phyloP scores from a whole-genome alignment of 2,797 vertebrate species.

The Melanotaenia pygmaea region DNA sequence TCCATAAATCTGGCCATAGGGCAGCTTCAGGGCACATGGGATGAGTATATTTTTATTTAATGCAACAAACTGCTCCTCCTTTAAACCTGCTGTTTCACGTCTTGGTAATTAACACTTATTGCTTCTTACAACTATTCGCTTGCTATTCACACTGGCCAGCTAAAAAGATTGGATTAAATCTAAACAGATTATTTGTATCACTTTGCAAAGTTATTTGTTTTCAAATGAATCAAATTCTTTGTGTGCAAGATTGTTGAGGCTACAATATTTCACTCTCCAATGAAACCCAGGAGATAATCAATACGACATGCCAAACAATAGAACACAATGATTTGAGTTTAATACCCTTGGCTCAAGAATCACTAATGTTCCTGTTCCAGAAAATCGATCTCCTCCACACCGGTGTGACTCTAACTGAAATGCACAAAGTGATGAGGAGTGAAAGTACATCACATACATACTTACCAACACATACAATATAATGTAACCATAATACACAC shows the following conservation, averaged over 20 bases:
- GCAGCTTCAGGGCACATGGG: conserved; percentile 41
- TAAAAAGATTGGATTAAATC: conserved; percentile 61
- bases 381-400: conserved; percentile 80
- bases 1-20: conserved; percentile 45
- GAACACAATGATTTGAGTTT: conserved; percentile 87
- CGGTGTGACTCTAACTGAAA: conserved; percentile 64
- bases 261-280: conserved; percentile 79
- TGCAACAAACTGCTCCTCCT: background rate
- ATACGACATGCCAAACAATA: conserved; percentile 83
- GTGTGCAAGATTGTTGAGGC: conserved; percentile 76
- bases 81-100: conserved; percentile 21
- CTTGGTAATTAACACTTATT: conserved; percentile 11
- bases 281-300: conserved; percentile 87
- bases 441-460: conserved; percentile 68
- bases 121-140: background rate
- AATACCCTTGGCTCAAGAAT: conserved; percentile 84
- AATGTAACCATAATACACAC: conserved; percentile 7
- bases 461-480: conserved; percentile 1
- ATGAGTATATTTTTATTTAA: conserved; percentile 28
- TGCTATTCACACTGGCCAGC: conserved; percentile 32
- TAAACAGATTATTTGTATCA: conserved; percentile 61
- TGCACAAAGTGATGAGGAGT: conserved; percentile 47
- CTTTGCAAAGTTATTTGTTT: conserved; percentile 76
- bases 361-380: conserved; percentile 83
- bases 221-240: conserved; percentile 69